Percentiles rank a stretch among this genome's conserved stretches.
Conservation (phyloP, 2,888 invertebrate genomes). For the Pollenia griseotomentosa region DNA sequence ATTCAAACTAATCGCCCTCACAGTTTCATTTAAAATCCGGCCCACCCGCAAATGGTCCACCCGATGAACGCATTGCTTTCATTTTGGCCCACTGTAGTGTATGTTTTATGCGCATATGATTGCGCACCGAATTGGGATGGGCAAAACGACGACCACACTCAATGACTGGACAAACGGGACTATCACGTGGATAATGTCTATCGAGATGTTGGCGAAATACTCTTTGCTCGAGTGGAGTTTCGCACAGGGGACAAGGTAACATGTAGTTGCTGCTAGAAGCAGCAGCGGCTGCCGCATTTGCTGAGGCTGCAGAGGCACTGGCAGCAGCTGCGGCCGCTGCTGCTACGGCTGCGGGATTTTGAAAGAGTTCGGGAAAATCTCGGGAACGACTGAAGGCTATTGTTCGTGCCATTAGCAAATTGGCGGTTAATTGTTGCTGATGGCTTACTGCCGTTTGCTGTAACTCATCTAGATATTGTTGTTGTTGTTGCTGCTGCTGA, state of each 20-base stretch:
- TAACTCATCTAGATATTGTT: conserved; percentile 81
- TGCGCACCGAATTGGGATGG: conserved; percentile 94
- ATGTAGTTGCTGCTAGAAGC: conserved; percentile 81
- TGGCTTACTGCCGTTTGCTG: conserved; percentile 82
- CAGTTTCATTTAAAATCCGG: conserved; percentile 84
- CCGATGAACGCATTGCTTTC: conserved; percentile 87
- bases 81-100: conserved; percentile 92
- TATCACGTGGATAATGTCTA: conserved; percentile 93
- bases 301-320: conserved; percentile 77
- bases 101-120: conserved; percentile 94
- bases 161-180: conserved; percentile 91
- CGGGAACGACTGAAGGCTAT: conserved; percentile 82
- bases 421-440: conserved; percentile 83
- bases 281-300: conserved; percentile 72
- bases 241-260: conserved; percentile 90
- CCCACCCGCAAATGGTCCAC: conserved; percentile 84
- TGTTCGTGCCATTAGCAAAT: conserved; percentile 84
- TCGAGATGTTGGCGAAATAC: conserved; percentile 91
- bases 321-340: conserved; percentile 82
- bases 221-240: conserved; percentile 87
- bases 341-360: conserved; percentile 83
- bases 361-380: conserved; percentile 82
- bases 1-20: conserved; percentile 73
- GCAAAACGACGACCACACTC: conserved; percentile 90
- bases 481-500: conserved; percentile 79